Base-by-base conservation (phyloP, 1,140 invertebrate genomes). In the Littorina saxatilis region DNA sequence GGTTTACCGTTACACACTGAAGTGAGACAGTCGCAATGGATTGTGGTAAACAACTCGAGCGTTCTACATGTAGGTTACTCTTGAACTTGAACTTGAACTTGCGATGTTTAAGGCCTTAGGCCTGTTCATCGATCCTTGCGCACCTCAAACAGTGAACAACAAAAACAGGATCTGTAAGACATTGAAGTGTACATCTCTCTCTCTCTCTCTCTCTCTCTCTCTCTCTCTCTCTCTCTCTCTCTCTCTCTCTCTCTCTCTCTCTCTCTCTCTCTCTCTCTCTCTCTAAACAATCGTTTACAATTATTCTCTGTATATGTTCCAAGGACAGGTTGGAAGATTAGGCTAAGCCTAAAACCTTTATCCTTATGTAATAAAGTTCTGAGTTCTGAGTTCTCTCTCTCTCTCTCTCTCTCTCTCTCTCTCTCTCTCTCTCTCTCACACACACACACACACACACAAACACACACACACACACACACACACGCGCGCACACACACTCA, bases 391-490 rank as follows among this genome's bases (percentile, higher is more conserved):
- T 27, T 66, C 61, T 66, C 61, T 66, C 61, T 66, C 61, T 66
- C 61, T 66, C 61, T 66, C 61, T 66, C 61, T 66, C 61, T 66
- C 61, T 66, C 61, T 66, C 61, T 66, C 61, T 66, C 61, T 29
- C 61, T 29, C 61, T 29, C 61, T 29, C 61, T 29, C 61, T 32
- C 61, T 32, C 61, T 32, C 61, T 5, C 29, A 29, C 61, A 32
- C 61, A 32, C 61, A 32, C 61, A 32, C 61, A 32, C 61, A 32
- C 61, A 32, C n/a, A 32, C 61, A 32, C 61, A 32, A n/a, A 32
- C 61, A 32, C 29, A 32, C 61, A 66, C 61, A 9, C n/a, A 27
- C 61, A 27, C 61, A 27, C 61, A 27, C 61, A 27, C 61, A 27
- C 61, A 9, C 61, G 9, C 61, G 9, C 27, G 2, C n/a, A 9